phyloP scores from a whole-genome alignment of 2,797 vertebrate genomes.

The Fundulus diaphanus region DNA sequence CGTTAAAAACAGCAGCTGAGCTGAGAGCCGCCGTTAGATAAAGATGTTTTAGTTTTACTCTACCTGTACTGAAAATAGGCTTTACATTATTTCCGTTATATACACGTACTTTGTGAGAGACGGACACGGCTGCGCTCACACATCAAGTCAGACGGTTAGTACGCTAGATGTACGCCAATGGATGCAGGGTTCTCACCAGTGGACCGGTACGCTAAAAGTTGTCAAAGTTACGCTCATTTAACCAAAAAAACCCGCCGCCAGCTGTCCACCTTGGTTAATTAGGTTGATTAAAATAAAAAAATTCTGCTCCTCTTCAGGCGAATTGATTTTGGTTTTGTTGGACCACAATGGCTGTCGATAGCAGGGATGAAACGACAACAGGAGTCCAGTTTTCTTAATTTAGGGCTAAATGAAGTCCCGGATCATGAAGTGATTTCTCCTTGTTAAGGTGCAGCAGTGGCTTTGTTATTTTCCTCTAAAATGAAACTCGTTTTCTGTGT shows the following conservation, averaged over 20 bases:
- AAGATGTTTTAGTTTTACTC: not conserved
- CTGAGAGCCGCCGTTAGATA: not conserved
- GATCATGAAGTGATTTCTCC: not conserved
- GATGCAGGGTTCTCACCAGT: no score
- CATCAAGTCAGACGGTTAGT: not conserved
- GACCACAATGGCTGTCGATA: not conserved
- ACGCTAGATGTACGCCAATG: no score
- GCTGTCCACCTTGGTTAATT: no score
- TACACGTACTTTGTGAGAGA: no score
- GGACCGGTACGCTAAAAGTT: no score
- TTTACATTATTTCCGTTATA: not conserved
- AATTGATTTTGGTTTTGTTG: not conserved
- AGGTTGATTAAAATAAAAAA: not conserved
- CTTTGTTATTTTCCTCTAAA: no score
- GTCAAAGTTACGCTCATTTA: no score
- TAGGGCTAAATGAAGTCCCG: not conserved
- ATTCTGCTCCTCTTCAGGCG: not conserved
- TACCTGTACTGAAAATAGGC: not conserved
- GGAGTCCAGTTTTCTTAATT: not conserved
- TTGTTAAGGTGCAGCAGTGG: not conserved
- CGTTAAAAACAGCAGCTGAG: not conserved
- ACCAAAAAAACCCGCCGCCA: no score
- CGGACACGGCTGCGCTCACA: not conserved
- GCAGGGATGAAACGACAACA: not conserved
- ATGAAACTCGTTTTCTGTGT: not conserved